A percentile compares a stretch with the other conserved stretches of the same genome.
Conservation (phyloP, 2,113 vertebrate species). For the Thomomys bottae region DNA sequence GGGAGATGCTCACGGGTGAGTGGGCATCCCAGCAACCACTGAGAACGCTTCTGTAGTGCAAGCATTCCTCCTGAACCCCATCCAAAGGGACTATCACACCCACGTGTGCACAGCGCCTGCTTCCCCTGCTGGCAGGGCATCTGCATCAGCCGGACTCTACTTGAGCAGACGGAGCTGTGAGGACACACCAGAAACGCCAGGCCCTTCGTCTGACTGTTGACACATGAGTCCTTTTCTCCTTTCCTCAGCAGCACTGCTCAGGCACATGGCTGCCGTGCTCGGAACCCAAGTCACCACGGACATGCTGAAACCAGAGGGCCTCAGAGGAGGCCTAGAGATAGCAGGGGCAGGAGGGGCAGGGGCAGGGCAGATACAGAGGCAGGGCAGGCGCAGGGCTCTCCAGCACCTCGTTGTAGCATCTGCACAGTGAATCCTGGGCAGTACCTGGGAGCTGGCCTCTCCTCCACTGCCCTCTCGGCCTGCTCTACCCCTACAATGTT, state of each 20-base stretch:
- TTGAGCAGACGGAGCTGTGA: background rate
- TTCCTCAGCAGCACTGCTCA: background rate
- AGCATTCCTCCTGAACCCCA: background rate
- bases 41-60: background rate
- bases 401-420: background rate
- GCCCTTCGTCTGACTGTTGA: background rate
- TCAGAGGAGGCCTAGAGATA: background rate
- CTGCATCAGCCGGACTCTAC: background rate
- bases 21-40: background rate
- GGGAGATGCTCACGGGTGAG: background rate
- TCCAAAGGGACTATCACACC: background rate
- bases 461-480: background rate
- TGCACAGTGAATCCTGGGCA: background rate
- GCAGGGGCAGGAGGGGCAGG: fast-evolving
- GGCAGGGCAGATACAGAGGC: background rate
- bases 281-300: background rate
- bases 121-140: background rate
- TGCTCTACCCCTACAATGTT: background rate
- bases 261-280: too few species aligned
- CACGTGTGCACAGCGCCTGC: background rate
- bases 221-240: background rate
- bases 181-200: background rate
- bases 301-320: background rate
- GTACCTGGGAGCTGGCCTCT: background rate
- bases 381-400: background rate